A percentile compares a stretch with the other conserved stretches of the same genome.
phyloP scores from a whole-genome alignment of 2,113 vertebrate species.

The Rousettus leschenaultii region DNA sequence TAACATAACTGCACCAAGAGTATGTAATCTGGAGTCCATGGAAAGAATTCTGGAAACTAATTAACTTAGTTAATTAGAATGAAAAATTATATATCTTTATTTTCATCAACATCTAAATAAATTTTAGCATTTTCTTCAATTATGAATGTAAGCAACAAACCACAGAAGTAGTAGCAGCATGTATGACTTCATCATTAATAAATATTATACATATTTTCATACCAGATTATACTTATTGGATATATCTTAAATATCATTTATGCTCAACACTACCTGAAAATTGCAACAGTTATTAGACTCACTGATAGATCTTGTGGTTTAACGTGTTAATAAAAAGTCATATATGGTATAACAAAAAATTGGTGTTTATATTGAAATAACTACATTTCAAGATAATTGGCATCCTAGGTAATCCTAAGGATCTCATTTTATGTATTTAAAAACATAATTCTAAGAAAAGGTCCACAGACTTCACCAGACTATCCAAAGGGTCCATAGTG shows the following conservation, averaged over 20 bases:
- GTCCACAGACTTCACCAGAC: background rate
- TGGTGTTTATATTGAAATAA: slow-evolving; percentile 18
- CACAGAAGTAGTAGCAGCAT: background rate
- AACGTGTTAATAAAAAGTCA: background rate
- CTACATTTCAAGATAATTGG: background rate
- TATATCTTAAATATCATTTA: background rate
- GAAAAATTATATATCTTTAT: background rate
- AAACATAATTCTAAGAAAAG: slow-evolving; percentile 17
- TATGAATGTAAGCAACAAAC: background rate
- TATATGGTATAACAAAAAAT: background rate
- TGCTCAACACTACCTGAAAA: slow-evolving; percentile 7
- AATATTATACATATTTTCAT: slow-evolving; percentile 6
- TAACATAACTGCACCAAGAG: background rate
- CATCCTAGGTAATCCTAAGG: background rate
- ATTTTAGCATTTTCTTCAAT: slow-evolving; percentile 26
- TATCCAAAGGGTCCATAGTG: background rate
- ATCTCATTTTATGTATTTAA: slow-evolving; percentile 12
- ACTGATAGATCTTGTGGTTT: background rate
- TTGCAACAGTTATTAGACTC: background rate
- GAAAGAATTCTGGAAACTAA: background rate
- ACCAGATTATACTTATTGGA: background rate
- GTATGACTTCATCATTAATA: background rate
- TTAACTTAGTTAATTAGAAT: background rate
- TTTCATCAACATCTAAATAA: background rate
- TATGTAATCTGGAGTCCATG: background rate